Evolutionary conservation across 2,888 invertebrate genomes (phyloP).

Genomic region (Cheilosia scutellata): DNA sequence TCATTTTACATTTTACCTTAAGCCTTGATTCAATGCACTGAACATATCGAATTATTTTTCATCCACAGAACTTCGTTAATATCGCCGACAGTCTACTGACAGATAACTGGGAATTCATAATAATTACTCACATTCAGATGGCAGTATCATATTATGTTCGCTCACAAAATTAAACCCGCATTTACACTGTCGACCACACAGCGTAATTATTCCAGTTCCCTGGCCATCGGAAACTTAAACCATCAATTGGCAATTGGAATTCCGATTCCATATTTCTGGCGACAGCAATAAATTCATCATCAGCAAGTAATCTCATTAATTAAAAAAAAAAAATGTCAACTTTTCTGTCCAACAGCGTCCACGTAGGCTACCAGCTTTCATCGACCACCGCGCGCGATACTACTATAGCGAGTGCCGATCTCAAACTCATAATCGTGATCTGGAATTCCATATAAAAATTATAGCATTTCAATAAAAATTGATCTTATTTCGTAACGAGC

Average conservation of each 20-base stretch:
- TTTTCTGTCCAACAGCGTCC: conserved; percentile 29
- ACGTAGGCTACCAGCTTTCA: conserved; percentile 4
- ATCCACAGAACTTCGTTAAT: no score
- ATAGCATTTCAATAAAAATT: conserved; percentile 75
- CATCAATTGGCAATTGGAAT: conserved; percentile 66
- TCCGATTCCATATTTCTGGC: conserved; percentile 71
- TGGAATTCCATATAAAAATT: conserved; percentile 70
- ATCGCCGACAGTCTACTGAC: background rate
- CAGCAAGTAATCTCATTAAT: conserved; percentile 71
- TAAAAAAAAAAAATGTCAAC: conserved; percentile 47
- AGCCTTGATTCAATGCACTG: background rate
- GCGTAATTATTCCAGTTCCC: conserved; percentile 41
- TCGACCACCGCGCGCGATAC: conserved; percentile 12
- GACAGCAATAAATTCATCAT: conserved; percentile 75
- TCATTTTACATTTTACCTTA: background rate
- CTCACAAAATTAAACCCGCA: conserved; percentile 14
- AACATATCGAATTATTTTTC: background rate
- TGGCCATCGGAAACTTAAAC: conserved; percentile 31
- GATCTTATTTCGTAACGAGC: conserved; percentile 72
- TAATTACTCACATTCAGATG: conserved; percentile 43
- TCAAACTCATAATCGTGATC: conserved; percentile 64
- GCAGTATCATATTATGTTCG: background rate
- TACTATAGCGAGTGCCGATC: conserved; percentile 6
- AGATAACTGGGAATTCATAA: conserved; percentile 31
- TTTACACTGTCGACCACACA: conserved; percentile 59